Percentiles rank a stretch among this genome's conserved stretches.
phyloP scores from a whole-genome alignment of 1,140 invertebrate genomes.

The Dreissena polymorpha region DNA sequence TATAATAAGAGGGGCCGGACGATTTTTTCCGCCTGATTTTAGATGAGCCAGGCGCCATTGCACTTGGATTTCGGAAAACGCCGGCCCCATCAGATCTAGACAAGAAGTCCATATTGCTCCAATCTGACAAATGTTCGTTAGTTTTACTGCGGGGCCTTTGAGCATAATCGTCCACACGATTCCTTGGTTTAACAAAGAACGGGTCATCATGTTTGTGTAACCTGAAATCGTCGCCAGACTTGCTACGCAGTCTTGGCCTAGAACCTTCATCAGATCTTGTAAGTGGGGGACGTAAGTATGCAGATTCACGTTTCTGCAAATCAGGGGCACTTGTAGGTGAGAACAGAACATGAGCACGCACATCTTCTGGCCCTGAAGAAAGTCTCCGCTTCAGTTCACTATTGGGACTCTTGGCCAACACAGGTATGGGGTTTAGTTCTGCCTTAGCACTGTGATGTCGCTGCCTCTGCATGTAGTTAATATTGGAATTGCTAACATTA shows the following conservation, averaged over 20 bases:
- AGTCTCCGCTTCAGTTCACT: conserved; percentile 70
- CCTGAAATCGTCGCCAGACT: conserved; percentile 73
- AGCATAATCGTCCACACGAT: conserved; percentile 68
- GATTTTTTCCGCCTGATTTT: conserved; percentile 82
- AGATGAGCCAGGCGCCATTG: conserved; percentile 78
- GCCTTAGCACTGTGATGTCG: conserved; percentile 41
- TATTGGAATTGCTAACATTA: conserved; percentile 22
- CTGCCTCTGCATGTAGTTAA: conserved; percentile 2
- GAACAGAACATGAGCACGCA: conserved; percentile 14
- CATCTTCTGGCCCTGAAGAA: conserved; percentile 65
- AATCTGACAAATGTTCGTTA: conserved; percentile 67
- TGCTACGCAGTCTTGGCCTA: conserved; percentile 68
- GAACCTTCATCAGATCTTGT: conserved; percentile 23
- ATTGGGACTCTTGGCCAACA: conserved; percentile 13
- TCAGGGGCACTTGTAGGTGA: conserved; percentile 6
- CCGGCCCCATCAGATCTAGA: conserved; percentile 82
- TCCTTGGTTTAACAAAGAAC: conserved; percentile 68
- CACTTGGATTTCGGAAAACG: conserved; percentile 88
- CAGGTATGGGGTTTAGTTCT: conserved; percentile 8
- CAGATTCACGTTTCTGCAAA: conserved; percentile 8
- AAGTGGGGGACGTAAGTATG: conserved; percentile 9
- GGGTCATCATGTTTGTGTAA: conserved; percentile 70
- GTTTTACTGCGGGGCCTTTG: conserved; percentile 62
- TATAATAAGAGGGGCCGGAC: conserved; percentile 83
- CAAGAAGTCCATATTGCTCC: conserved; percentile 65